Conservation (phyloP, 2,797 vertebrate species). For the Austrolebias charrua region DNA sequence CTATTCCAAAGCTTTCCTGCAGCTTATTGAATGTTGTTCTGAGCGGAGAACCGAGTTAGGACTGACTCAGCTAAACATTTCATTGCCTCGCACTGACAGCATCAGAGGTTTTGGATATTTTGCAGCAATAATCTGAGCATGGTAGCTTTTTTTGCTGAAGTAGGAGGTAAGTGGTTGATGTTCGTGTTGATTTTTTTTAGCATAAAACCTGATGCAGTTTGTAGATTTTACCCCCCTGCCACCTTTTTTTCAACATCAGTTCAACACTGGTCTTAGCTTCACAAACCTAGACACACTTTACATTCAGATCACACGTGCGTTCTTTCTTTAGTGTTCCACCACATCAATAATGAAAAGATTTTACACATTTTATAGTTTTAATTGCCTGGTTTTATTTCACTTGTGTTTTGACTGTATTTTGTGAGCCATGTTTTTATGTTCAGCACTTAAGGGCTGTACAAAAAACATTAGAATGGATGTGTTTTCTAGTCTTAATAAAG, state of each 20-base stretch:
- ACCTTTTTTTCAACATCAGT: constrained; percentile 6
- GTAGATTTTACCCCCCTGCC: constrained; percentile 18
- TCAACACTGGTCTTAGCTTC: constrained; percentile 1
- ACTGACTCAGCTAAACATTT: background rate
- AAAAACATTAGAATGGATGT: too few species aligned
- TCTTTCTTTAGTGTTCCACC: background rate
- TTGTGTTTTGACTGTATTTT: too few species aligned
- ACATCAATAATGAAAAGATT: background rate
- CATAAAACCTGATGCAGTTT: constrained; percentile 2
- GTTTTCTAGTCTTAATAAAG: constrained; percentile 28
- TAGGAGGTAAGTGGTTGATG: constrained; percentile 52
- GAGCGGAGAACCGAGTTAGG: constrained; percentile 7
- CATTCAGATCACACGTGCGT: background rate
- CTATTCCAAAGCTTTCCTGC: constrained; percentile 19
- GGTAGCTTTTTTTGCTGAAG: constrained; percentile 25
- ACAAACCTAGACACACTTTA: background rate
- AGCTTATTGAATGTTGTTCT: background rate
- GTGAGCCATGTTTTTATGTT: too few species aligned
- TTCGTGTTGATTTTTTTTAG: constrained; percentile 10
- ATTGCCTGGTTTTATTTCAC: too few species aligned
- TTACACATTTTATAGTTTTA: background rate
- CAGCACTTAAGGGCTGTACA: too few species aligned
- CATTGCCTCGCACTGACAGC: background rate
- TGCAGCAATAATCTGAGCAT: constrained; percentile 6
- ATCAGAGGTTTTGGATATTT: constrained; percentile 18